Evolutionary conservation across 2,797 vertebrate genomes (phyloP).

Genomic region (Pseudomugil gertrudae): DNA sequence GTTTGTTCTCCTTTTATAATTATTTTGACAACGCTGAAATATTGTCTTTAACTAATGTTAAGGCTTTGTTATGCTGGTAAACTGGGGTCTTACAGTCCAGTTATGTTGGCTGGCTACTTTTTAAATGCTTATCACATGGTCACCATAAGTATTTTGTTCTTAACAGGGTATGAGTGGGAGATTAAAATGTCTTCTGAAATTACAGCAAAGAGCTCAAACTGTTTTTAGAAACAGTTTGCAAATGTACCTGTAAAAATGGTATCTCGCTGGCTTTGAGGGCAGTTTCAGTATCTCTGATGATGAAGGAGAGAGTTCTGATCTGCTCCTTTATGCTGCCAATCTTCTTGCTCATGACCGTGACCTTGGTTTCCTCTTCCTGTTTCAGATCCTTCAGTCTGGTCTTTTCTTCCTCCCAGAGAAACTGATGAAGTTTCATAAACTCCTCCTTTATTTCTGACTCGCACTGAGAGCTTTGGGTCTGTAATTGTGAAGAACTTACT

Average conservation of each 20-base stretch:
- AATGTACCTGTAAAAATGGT: conserved; percentile 69
- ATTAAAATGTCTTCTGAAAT: neutral
- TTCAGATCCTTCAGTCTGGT: conserved; percentile 54
- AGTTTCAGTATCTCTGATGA: conserved; percentile 50
- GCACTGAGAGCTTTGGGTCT: conserved; percentile 65
- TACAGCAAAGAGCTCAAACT: neutral
- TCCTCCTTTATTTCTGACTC: conserved; percentile 67
- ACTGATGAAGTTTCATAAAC: conserved; percentile 68
- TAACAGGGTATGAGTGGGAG: neutral
- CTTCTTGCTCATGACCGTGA: conserved; percentile 60
- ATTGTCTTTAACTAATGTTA: neutral
- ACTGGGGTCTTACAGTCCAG: neutral
- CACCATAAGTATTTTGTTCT: neutral
- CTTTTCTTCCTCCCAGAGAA: conserved; percentile 72
- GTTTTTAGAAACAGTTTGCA: neutral
- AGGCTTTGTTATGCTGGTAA: neutral
- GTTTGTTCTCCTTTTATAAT: too few species aligned
- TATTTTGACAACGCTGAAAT: neutral
- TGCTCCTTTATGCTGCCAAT: conserved; percentile 60
- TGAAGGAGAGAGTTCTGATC: conserved; percentile 52
- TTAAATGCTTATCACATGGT: neutral
- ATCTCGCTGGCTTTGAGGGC: conserved; percentile 49
- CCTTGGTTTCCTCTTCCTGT: conserved; percentile 69
- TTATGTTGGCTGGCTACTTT: neutral
- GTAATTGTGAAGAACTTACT: conserved; percentile 16